phyloP scores from a whole-genome alignment of 2,113 vertebrate genomes.

The Gymnorhina tibicen region DNA sequence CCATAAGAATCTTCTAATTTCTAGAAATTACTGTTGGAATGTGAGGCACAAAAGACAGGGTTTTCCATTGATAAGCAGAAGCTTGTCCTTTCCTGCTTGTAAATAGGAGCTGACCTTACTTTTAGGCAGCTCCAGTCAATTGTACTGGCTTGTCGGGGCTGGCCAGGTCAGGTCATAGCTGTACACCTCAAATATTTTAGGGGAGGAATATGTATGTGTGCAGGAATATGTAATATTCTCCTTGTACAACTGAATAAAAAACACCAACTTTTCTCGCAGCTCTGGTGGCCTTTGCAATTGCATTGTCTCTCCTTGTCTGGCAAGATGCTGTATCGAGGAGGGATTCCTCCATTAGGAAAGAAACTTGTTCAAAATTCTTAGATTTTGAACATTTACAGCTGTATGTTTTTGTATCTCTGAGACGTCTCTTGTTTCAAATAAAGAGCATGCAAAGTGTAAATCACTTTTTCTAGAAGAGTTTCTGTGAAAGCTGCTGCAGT shows the following conservation, averaged over 20 bases:
- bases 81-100: background rate
- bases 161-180: background rate
- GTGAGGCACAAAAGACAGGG: background rate
- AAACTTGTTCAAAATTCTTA: background rate
- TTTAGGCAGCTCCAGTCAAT: background rate
- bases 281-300: background rate
- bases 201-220: too few species aligned
- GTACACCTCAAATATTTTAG: background rate
- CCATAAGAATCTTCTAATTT: background rate
- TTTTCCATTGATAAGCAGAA: background rate
- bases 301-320: background rate
- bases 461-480: background rate
- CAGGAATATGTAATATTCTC: background rate
- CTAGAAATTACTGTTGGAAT: background rate
- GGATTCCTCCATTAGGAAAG: background rate
- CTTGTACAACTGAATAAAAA: background rate
- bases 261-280: accelerated
- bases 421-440: background rate
- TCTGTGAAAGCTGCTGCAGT: background rate
- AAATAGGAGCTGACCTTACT: background rate
- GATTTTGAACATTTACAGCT: background rate
- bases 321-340: background rate
- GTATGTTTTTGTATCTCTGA: background rate
- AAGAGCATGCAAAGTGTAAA: background rate
- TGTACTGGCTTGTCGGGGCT: background rate